Conservation (phyloP, 2,797 vertebrate species). For the Cheracebus regulus region DNA sequence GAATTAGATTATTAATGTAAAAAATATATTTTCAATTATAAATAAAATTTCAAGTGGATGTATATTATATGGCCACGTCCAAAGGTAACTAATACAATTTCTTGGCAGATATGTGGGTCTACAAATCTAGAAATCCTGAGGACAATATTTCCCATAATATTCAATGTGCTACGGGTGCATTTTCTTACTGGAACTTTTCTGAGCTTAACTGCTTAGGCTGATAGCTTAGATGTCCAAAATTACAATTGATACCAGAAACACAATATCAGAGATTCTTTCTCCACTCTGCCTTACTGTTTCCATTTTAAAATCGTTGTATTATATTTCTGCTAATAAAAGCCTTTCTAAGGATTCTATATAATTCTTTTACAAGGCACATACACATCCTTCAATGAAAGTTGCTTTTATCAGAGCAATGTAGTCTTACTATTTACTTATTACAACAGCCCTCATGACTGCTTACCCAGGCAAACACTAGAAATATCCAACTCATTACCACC, state of each 20-base stretch:
- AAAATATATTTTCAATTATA: not conserved
- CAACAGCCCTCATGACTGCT: slow-evolving; percentile 73
- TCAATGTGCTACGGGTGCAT: not conserved
- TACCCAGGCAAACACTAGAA: slow-evolving; percentile 76
- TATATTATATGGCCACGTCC: not conserved
- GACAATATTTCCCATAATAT: not conserved
- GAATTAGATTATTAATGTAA: not conserved
- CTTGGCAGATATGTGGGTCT: not conserved
- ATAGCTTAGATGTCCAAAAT: slow-evolving; percentile 27
- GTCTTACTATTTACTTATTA: slow-evolving; percentile 79
- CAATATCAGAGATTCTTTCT: slow-evolving; percentile 20
- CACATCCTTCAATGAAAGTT: slow-evolving; percentile 72
- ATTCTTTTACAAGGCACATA: slow-evolving; percentile 55
- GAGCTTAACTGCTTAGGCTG: not conserved
- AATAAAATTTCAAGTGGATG: slow-evolving; percentile 19
- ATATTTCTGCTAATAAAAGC: slow-evolving; percentile 66
- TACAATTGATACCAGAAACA: slow-evolving; percentile 27
- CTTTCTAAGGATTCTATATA: slow-evolving; percentile 70
- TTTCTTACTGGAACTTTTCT: slow-evolving; percentile 18
- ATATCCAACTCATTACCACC: slow-evolving; percentile 79
- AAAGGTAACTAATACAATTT: not conserved
- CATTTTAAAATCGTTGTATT: slow-evolving; percentile 59
- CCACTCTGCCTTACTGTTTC: slow-evolving; percentile 4
- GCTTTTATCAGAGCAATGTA: slow-evolving; percentile 72
- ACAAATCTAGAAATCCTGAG: not conserved